Evolutionary conservation across 2,888 invertebrate genomes (phyloP), one percentile per base, ranked within the genome.

Genomic region (Rosalia funebris): DNA sequence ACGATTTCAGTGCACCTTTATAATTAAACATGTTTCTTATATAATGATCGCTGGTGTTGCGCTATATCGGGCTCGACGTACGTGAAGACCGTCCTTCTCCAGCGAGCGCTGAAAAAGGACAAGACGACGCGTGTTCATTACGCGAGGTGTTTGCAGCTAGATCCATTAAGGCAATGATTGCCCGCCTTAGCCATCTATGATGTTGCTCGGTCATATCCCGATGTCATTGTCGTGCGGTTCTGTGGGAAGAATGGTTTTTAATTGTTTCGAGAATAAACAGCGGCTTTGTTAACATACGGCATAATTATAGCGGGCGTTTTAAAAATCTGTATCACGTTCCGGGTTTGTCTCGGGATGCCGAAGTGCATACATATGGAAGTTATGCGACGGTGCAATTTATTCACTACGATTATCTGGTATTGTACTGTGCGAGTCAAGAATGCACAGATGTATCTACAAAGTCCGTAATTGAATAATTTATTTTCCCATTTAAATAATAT

Each of bases 1-100:
- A 79, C 81, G 81, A 78, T 79, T 79, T 71, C 70, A 68, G 75
- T 76, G 78, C 79, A 75, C 76, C 79, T 78, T 78, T 77, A 77
- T 79, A 80, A 80, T 80, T 79, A 80, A 79, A 76, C 77, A 74
- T 75, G 75, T 75, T 72, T 58, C 66, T 63, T 67, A 67, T 71
- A 70, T 65, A 68, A 68, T 68, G 61, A 68, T 60, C 60, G 54
- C 55, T 47, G 46, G 54, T 59, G 61, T 46, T 60, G 46, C 20
- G 52, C 62, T 50, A 46, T 50, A 53, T 57, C 61, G 46, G 56
- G 41, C 52, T 32, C 34, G 41, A 25, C 36, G 46, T 31, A 39
- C 41, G 71, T 48, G 25, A 9, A 44, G 25, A 42, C 36, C 50
- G 55, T 60, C 60, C 63, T 60, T 62, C 52, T 65, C 39, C 44